Conservation (phyloP, 2,888 invertebrate genomes). For the Lomographa bimaculata region DNA sequence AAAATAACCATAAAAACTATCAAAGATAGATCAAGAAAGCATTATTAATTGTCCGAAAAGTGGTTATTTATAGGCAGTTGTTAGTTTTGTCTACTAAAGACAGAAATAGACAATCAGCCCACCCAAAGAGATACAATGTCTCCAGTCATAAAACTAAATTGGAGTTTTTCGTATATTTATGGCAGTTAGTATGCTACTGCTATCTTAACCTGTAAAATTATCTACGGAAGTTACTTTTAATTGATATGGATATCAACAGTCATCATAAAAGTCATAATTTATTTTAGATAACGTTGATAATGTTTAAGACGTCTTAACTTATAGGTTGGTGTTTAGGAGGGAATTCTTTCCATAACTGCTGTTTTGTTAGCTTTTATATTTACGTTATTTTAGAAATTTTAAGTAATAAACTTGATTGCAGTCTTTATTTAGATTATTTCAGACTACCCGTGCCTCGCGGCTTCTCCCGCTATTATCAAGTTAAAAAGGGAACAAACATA, state of each 20-base stretch:
- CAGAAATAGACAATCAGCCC: slow-evolving; percentile 70
- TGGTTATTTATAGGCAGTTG: slow-evolving; percentile 69
- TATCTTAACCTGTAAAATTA: slow-evolving; percentile 42
- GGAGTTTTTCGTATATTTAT: slow-evolving; percentile 57
- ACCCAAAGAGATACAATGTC: slow-evolving; percentile 68
- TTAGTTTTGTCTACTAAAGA: slow-evolving; percentile 62
- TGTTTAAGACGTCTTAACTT: slow-evolving; percentile 24
- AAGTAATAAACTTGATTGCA: too few species aligned
- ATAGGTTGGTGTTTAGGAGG: slow-evolving; percentile 5
- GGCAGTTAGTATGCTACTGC: slow-evolving; percentile 51
- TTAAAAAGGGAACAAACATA: too few species aligned
- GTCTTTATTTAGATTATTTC: too few species aligned
- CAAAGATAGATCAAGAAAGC: slow-evolving; percentile 64
- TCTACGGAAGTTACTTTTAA: slow-evolving; percentile 44
- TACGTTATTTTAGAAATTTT: too few species aligned
- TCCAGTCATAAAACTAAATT: slow-evolving; percentile 60
- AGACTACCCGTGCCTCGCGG: too few species aligned
- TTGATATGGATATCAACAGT: slow-evolving; percentile 39
- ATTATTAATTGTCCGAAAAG: slow-evolving; percentile 79
- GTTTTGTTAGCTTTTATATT: too few species aligned
- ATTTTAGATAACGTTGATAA: slow-evolving; percentile 36
- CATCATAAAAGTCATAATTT: slow-evolving; percentile 38
- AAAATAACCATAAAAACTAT: slow-evolving; percentile 55
- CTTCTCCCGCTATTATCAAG: too few species aligned
- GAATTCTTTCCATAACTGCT: slow-evolving; percentile 14